Conservation (phyloP, 2,113 vertebrate genomes). For the Stercorarius parasiticus region DNA sequence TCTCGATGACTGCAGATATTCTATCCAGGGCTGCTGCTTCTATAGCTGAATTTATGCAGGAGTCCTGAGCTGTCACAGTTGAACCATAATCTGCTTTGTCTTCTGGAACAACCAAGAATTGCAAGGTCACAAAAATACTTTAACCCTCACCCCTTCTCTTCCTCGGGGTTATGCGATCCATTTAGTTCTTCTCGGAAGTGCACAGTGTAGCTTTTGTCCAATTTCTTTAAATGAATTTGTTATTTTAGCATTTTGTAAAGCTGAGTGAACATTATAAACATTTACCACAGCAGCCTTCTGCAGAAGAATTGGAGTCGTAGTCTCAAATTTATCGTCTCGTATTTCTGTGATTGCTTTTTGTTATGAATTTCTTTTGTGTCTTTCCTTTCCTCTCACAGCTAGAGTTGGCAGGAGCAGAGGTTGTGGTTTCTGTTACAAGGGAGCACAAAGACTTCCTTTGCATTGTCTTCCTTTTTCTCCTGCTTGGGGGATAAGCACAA, state of each 20-base stretch:
- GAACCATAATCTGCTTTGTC: not conserved
- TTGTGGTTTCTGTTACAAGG: not conserved
- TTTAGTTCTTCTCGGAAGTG: not conserved
- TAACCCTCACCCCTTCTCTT: not conserved
- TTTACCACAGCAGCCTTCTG: not conserved
- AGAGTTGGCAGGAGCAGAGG: not conserved
- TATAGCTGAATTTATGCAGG: not conserved
- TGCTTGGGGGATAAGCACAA: not conserved
- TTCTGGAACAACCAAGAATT: not conserved
- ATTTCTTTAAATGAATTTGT: not conserved
- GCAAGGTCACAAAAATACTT: not conserved
- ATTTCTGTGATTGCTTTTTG: not conserved
- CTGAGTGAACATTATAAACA: not conserved
- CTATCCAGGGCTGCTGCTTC: not conserved
- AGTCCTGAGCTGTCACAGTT: not conserved
- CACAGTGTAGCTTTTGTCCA: not conserved
- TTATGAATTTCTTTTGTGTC: not conserved
- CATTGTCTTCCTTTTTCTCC: not conserved
- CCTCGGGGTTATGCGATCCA: not conserved
- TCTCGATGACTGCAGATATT: not conserved
- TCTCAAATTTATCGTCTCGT: not conserved
- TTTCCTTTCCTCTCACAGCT: not conserved
- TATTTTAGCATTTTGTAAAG: conserved; percentile 13
- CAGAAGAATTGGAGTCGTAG: not conserved
- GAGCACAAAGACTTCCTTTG: not conserved